A percentile compares a stretch with the other conserved stretches of the same genome.
phyloP scores from a whole-genome alignment of 2,113 vertebrate species.

The Amphiprion ocellaris region DNA sequence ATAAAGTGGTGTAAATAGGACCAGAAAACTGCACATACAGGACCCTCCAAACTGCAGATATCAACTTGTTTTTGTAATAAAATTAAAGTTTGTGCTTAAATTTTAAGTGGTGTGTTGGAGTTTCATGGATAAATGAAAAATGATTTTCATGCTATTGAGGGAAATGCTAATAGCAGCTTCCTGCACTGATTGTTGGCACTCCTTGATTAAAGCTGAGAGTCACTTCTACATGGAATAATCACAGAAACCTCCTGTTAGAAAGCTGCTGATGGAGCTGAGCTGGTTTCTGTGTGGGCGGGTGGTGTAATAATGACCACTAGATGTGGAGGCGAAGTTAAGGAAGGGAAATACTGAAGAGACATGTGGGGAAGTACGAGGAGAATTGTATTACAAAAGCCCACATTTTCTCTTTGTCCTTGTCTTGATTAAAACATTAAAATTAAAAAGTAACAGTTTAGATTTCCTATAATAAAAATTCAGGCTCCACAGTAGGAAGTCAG shows the following conservation, averaged over 20 bases:
- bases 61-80: no score
- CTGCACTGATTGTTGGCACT: not conserved
- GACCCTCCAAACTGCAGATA: no score
- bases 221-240: not conserved
- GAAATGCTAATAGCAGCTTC: not conserved
- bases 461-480: no score
- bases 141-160: no score
- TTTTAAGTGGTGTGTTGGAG: not conserved
- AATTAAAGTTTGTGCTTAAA: not conserved
- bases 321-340: not conserved
- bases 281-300: not conserved
- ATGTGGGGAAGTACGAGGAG: not conserved
- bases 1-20: no score
- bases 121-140: not conserved
- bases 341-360: not conserved
- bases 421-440: slow-evolving; percentile 41
- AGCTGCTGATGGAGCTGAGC: not conserved
- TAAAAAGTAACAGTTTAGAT: not conserved
- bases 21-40: no score
- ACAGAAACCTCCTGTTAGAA: not conserved
- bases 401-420: slow-evolving; percentile 17
- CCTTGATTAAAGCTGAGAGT: not conserved
- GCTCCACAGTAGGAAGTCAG: no score
- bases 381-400: slow-evolving; percentile 3
- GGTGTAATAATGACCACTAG: not conserved